Conservation (phyloP, 2,113 vertebrate species). For the Macroglossus sobrinus region DNA sequence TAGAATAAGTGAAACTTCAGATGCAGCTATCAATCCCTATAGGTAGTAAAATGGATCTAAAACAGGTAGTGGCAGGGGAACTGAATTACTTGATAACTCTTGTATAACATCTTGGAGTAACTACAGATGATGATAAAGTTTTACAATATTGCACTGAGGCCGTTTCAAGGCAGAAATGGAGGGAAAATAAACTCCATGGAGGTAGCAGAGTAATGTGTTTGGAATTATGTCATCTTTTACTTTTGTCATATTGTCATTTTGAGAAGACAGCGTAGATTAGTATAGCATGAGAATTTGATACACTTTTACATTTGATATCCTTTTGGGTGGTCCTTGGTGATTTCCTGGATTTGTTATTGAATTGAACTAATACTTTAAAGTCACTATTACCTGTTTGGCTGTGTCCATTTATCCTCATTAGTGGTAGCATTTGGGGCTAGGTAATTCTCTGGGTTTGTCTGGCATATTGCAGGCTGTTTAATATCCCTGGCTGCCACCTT, state of each 20-base stretch:
- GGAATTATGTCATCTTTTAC: background rate
- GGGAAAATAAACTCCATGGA: background rate
- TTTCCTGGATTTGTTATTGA: background rate
- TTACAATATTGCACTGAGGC: background rate
- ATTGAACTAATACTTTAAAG: background rate
- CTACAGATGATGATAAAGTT: background rate
- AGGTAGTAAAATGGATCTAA: background rate
- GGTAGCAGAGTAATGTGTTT: background rate
- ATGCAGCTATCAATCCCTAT: background rate
- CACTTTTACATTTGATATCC: background rate
- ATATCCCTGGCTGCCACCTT: background rate
- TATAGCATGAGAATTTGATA: background rate
- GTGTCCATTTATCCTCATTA: background rate
- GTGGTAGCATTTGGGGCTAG: background rate
- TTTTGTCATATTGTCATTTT: background rate
- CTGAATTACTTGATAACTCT: background rate
- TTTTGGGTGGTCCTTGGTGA: background rate
- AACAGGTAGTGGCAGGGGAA: background rate
- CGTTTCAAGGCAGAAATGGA: background rate
- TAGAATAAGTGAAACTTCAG: background rate
- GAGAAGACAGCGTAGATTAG: background rate
- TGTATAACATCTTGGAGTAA: background rate
- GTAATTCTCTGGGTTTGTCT: constrained; percentile 12
- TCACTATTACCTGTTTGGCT: background rate
- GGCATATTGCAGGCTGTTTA: background rate